Base-by-base conservation (phyloP, 2,113 vertebrate species). In the Microtus ochrogaster region DNA sequence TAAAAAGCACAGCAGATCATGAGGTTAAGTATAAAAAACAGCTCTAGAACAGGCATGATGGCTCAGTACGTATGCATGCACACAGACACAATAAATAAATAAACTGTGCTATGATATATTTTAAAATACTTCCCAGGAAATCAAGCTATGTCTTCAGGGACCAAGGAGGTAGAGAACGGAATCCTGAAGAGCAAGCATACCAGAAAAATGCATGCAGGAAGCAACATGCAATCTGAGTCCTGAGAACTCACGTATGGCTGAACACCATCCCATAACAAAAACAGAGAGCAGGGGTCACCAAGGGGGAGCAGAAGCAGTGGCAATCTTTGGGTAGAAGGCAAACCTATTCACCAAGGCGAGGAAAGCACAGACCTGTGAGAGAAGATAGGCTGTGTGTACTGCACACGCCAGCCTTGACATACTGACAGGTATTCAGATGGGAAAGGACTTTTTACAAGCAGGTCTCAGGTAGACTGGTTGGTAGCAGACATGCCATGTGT, bases 381-480 rank as follows among this genome's bases (percentile, higher is more conserved):
- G 30, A 85, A 49, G 41, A 85, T 47, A 49, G 14, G 47, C 47
- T 52, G 33, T 13, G 87, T 58, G 6, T 81, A 30, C 26, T 65
- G 41, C 5, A 0, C 16, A 24, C 5, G 26, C 5, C 19, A 33
- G 61, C 49, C 36, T 10, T 16, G 68, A 49, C 19, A 24, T 6
- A 28, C 3, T 41, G 26, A 8, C 6, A 17, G 30, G 24, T 36
- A 28, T 19, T 90, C 52, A 39, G 44, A 66, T 28, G 24, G 77
- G 61, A 76, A 76, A 3, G 47, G 76, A 41, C 30, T 82, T 70
- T 90, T n/a, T 85, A 26, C 63, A n/a, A 76, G 41, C 41, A 79
- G 82, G n/a, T 63, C 39, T 77, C 61, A 12, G 58, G 49, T 28
- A 13, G 83, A 81, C 36, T 21, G 1, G 28, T 39, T 11, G 26